Conservation (phyloP, 2,113 vertebrate species). For the Montifringilla adamsi region DNA sequence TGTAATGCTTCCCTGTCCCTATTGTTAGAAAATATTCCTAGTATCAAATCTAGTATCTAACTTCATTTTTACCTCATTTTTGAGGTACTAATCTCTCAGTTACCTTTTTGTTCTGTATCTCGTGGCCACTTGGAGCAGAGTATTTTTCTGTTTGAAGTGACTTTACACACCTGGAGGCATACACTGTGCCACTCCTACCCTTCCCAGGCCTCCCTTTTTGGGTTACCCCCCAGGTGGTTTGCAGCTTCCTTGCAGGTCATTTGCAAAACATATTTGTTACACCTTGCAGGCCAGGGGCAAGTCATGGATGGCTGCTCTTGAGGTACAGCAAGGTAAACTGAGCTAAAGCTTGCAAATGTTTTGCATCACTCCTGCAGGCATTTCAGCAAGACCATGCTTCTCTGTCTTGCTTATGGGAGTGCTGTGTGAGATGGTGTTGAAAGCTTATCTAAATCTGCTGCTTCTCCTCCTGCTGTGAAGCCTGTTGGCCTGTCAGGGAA, state of each 20-base stretch:
- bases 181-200: background rate
- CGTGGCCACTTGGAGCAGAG: background rate
- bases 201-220: background rate
- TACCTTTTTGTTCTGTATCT: background rate
- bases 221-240: background rate
- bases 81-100: background rate
- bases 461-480: background rate
- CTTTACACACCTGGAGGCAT: background rate
- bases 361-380: background rate
- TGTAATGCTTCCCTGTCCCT: background rate
- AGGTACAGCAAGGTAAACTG: background rate
- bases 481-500: background rate
- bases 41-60: background rate
- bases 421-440: background rate
- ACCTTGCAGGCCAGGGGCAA: background rate
- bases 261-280: background rate
- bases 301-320: fast-evolving
- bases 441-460: background rate
- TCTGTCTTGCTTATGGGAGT: background rate
- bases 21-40: background rate
- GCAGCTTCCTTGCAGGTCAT: background rate
- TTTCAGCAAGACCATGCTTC: background rate
- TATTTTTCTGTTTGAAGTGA: background rate
- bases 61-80: background rate
- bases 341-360: background rate